Percentiles rank a stretch among this genome's conserved stretches.
These are phyloP conservation scores for Trigoniulus corallinus DNA, from an alignment of 1,140 invertebrate genomes.

Conservation along the genomic window DNA sequence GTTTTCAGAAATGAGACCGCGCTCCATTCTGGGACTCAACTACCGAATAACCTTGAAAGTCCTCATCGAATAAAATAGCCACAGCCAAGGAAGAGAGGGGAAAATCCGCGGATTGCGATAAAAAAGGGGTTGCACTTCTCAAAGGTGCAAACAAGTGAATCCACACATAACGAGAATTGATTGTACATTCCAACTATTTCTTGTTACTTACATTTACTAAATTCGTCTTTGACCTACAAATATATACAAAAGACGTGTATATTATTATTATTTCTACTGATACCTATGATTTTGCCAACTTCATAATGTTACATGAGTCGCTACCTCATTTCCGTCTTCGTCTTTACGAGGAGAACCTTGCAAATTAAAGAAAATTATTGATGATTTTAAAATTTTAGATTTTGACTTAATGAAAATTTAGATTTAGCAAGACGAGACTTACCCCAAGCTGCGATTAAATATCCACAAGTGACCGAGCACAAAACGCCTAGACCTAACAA, in stretches of 20 bases:
- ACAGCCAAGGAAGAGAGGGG: too few relatives aligned
- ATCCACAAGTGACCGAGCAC: constrained; percentile 25
- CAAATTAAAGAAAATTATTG: background rate
- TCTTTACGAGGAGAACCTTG: background rate
- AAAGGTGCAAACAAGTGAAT: background rate
- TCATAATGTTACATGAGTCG: background rate
- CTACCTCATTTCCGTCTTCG: background rate
- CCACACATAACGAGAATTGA: constrained; percentile 16
- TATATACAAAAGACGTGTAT: constrained; percentile 27
- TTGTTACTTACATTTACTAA: constrained; percentile 69
- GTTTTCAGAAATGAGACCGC: background rate
- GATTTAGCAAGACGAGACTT: constrained; percentile 11
- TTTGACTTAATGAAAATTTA: constrained; percentile 11
- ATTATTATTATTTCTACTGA: background rate
- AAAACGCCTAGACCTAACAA: constrained; percentile 23
- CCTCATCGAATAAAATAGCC: too few relatives aligned
- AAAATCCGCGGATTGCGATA: too few relatives aligned
- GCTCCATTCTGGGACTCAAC: constrained; percentile 5
- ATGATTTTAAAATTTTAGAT: constrained; percentile 1
- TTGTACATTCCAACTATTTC: too few relatives aligned
- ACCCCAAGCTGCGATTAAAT: constrained; percentile 26
- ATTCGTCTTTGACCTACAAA: constrained; percentile 54
- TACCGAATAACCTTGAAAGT: constrained; percentile 35
- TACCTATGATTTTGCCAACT: background rate
- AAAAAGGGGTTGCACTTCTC: too few relatives aligned